phyloP scores from a whole-genome alignment of 2,888 invertebrate species.

The Drosophila atroscutellata region DNA sequence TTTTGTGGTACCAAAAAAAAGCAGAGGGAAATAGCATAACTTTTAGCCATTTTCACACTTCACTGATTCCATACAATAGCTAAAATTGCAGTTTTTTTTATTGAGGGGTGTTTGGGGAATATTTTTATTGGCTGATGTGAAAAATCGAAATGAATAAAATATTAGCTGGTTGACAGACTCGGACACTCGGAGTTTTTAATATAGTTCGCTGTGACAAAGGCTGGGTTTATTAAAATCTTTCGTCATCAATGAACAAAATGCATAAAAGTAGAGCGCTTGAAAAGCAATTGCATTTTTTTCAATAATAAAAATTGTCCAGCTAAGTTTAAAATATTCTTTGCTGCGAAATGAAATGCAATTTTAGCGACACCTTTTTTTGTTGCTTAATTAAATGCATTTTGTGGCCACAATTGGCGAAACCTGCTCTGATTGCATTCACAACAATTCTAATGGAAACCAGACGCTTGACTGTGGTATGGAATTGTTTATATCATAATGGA shows the following conservation, averaged over 20 bases:
- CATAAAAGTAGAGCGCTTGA: constrained; percentile 20
- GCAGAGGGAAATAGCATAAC: constrained; percentile 46
- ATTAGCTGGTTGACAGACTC: constrained; percentile 46
- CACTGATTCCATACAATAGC: constrained; percentile 49
- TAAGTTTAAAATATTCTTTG: constrained; percentile 42
- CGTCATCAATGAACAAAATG: constrained; percentile 41
- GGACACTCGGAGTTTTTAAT: constrained; percentile 51
- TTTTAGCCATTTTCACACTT: constrained; percentile 62
- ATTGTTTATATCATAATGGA: not conserved
- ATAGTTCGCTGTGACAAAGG: constrained; percentile 57
- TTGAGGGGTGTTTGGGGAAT: constrained; percentile 12
- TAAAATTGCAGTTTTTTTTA: constrained; percentile 38
- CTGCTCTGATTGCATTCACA: constrained; percentile 30
- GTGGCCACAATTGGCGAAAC: constrained; percentile 29
- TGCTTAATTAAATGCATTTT: constrained; percentile 24
- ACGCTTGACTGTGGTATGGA: not conserved
- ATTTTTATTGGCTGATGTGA: constrained; percentile 30
- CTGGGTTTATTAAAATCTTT: constrained; percentile 63
- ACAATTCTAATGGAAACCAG: constrained; percentile 32
- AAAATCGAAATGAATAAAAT: constrained; percentile 64
- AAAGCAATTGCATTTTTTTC: constrained; percentile 39
- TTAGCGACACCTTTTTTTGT: constrained; percentile 16
- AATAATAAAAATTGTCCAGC: constrained; percentile 24
- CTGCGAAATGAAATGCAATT: constrained; percentile 48
- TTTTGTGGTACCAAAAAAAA: constrained; percentile 24